Evolutionary conservation across 2,888 invertebrate species (phyloP).

Genomic region (Plagiodera versicolora): DNA sequence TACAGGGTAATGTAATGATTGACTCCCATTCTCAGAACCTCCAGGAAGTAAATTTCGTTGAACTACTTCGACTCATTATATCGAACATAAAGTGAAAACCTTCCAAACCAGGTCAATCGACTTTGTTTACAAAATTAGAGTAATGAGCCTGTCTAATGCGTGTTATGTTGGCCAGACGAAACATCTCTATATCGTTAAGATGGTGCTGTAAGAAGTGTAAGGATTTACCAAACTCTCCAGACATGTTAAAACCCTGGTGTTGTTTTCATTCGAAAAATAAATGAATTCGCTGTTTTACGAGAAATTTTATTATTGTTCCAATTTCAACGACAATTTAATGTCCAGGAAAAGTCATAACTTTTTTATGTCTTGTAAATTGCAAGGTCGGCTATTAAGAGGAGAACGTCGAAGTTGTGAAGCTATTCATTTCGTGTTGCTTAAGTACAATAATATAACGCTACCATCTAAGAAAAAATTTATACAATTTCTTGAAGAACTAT

Average conservation of each 20-base stretch:
- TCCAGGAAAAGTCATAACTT: background rate
- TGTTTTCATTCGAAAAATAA: background rate
- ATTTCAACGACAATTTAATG: background rate
- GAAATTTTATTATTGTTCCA: background rate
- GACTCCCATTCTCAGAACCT: too few species aligned
- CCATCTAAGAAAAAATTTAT: too few species aligned
- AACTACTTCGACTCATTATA: too few species aligned
- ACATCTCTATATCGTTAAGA: background rate
- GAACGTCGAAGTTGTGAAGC: background rate
- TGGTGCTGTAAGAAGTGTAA: background rate
- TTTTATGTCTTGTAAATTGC: background rate
- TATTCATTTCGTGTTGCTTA: background rate
- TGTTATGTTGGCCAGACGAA: background rate
- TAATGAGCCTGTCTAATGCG: background rate
- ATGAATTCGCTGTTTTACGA: background rate
- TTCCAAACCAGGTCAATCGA: background rate
- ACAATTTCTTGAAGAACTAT: too few species aligned
- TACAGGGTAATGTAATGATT: too few species aligned
- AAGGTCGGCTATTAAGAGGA: background rate
- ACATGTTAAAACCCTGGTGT: background rate
- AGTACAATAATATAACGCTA: too few species aligned
- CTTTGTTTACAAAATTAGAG: background rate
- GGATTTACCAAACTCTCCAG: background rate
- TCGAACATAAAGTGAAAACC: too few species aligned
- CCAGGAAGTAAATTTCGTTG: too few species aligned